These are phyloP conservation scores for Lutjanus argentimaculatus DNA, from an alignment of 2,797 vertebrate genomes.

Conservation along the genomic window DNA sequence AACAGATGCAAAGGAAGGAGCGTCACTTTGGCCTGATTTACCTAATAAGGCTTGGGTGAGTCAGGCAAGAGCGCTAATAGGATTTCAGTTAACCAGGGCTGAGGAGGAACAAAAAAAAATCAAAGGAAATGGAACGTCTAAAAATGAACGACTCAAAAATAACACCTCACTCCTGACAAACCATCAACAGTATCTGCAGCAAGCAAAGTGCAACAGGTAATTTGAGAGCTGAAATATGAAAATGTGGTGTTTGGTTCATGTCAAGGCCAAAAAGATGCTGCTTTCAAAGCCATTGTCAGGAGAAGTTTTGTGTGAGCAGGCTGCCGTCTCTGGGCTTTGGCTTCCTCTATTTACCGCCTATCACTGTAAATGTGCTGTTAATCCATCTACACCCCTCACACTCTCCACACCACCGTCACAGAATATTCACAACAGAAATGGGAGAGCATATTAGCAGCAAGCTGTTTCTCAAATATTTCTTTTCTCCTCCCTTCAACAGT, in stretches of 20 bases:
- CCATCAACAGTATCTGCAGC: not conserved
- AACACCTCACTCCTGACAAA: not conserved
- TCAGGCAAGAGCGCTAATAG: slow-evolving; percentile 65
- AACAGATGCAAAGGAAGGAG: slow-evolving; percentile 40
- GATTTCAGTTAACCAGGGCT: slow-evolving; percentile 60
- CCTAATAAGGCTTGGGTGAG: slow-evolving; percentile 66
- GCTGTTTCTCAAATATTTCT: slow-evolving; percentile 25
- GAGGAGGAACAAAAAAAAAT: slow-evolving; percentile 43
- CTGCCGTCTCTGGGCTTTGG: not conserved
- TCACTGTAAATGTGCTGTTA: slow-evolving; percentile 37
- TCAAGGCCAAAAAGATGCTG: not conserved
- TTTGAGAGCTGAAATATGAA: not conserved
- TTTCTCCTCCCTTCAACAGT: not conserved
- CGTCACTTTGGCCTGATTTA: slow-evolving; percentile 67
- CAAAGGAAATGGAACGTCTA: slow-evolving; percentile 52
- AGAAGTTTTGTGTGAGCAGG: not conserved
- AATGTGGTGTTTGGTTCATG: not conserved
- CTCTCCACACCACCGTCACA: slow-evolving; percentile 4
- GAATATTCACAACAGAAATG: slow-evolving; percentile 27
- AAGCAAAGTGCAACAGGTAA: not conserved
- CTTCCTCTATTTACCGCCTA: slow-evolving; percentile 8
- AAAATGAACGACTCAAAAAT: slow-evolving; percentile 53
- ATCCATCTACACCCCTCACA: slow-evolving; percentile 14
- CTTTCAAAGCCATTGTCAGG: not conserved
- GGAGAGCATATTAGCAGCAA: not conserved